Conservation (phyloP, 2,113 vertebrate genomes). For the Porphyrio hochstetteri region DNA sequence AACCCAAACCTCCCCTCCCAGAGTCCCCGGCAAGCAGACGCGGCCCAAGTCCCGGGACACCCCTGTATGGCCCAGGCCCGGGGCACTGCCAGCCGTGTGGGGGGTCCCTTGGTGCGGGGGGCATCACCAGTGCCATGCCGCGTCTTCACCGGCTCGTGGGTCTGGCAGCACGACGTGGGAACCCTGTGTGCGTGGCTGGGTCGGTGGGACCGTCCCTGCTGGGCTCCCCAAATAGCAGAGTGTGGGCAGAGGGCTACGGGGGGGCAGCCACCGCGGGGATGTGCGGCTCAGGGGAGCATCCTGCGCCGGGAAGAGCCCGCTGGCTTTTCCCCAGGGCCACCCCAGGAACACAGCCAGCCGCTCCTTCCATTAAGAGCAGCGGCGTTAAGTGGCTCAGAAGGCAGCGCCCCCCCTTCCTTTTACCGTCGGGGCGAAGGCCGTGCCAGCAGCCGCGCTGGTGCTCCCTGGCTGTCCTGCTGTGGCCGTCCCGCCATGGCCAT, state of each 20-base stretch:
- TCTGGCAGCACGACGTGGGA: rapidly evolving
- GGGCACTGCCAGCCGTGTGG: background rate
- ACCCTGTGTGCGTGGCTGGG: background rate
- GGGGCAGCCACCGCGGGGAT: background rate
- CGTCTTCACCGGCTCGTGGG: rapidly evolving
- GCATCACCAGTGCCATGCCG: background rate
- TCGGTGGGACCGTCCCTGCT: rapidly evolving
- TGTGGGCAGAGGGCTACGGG: rapidly evolving
- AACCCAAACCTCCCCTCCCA: constrained; percentile 60
- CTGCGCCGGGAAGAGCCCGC: background rate
- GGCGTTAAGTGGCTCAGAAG: background rate
- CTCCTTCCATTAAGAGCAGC: constrained; percentile 37
- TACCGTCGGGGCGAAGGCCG: background rate
- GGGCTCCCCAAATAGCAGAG: background rate
- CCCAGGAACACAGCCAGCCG: constrained; percentile 16
- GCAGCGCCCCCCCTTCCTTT: background rate
- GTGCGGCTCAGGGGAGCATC: rapidly evolving
- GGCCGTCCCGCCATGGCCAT: no score
- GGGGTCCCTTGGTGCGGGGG: background rate
- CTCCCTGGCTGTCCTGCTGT: background rate
- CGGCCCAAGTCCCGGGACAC: background rate
- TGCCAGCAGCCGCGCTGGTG: background rate
- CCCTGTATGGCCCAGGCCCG: background rate
- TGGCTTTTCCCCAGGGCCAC: background rate
- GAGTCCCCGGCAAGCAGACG: background rate